Conservation (phyloP, 2,888 invertebrate genomes). For the Campoplex nolae region DNA sequence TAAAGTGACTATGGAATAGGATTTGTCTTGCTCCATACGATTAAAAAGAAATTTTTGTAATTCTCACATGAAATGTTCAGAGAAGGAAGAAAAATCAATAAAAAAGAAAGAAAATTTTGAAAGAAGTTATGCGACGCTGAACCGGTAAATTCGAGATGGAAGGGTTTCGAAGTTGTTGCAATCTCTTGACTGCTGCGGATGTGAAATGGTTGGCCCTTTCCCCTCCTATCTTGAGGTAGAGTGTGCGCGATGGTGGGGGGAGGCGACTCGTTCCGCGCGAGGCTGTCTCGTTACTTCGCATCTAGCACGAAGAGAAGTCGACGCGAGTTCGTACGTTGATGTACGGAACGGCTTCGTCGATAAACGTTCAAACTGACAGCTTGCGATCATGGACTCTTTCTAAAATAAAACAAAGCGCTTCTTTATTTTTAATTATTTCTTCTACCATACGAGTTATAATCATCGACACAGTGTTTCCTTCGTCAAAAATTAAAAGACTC, state of each 20-base stretch:
- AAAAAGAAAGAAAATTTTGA: not conserved
- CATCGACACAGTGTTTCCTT: not conserved
- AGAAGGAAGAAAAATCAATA: not conserved
- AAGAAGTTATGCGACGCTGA: conserved; percentile 14
- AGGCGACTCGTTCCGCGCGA: conserved; percentile 30
- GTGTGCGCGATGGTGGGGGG: conserved; percentile 17
- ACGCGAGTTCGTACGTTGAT: conserved; percentile 54
- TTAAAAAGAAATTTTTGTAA: not conserved
- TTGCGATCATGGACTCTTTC: not conserved
- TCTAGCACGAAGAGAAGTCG: conserved; percentile 55
- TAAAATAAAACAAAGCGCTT: not conserved
- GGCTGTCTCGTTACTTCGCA: conserved; percentile 45
- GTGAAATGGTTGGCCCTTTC: conserved; percentile 31
- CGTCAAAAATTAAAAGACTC: not conserved
- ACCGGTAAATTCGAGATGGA: conserved; percentile 46
- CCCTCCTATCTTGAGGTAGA: conserved; percentile 22
- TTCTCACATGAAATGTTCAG: not conserved
- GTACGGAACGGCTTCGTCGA: conserved; percentile 31
- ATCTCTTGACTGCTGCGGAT: conserved; percentile 25
- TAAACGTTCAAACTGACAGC: not conserved
- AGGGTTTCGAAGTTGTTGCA: conserved; percentile 39
- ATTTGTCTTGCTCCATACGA: not conserved
- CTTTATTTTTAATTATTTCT: not conserved
- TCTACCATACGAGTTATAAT: not conserved
- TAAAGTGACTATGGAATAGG: not conserved